Base-by-base conservation (phyloP, 2,113 vertebrate species). In the Morone chrysops region DNA sequence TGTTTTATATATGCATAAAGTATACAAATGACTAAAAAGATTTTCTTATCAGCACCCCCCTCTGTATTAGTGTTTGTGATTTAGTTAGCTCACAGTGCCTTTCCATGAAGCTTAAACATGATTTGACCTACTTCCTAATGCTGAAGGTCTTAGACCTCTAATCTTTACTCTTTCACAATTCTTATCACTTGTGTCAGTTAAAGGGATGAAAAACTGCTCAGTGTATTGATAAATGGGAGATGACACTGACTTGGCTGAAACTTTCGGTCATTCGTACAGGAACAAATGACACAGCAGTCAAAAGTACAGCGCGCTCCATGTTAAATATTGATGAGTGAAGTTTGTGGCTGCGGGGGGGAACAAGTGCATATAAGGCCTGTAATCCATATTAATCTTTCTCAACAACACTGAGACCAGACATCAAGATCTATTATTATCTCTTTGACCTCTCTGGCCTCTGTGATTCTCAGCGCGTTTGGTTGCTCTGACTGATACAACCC, bases 261-360 rank as follows among this genome's bases (percentile, higher is more conserved):
- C n/a, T 76, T 50, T 57, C 41, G n/a, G 53, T 67, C 1, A 2
- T 43, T 61, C 47, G 31, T 31, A 31, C 31, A 65, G 72, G 51
- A 41, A 60, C 68, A 74, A 75, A 60, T 43, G 70, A 80, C 61
- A 82, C 77, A 72, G 66, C 73, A 81, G 75, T 70, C 47, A 66
- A 81, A 81, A 87, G 89, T 41, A 89, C 84, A 85, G 50, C 18
- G 1, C 4, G 65, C 48, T 59, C 84, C 38, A 3, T 54, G 75
- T 93, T 87, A 87, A 88, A 89, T 81, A 92, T 93, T 87, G 70
- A 92, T 75, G 86, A 86, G 79, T 41, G 71, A 71, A 62, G 82
- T 59, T 66, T 36, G 70, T 22, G 80, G 68, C 76, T 87, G 68
- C 81, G 31, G 51, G 54, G 69, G 41, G 72, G 53, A 81, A 71